phyloP scores from a whole-genome alignment of 2,888 invertebrate species.

The Caenorhabditis angaria region DNA sequence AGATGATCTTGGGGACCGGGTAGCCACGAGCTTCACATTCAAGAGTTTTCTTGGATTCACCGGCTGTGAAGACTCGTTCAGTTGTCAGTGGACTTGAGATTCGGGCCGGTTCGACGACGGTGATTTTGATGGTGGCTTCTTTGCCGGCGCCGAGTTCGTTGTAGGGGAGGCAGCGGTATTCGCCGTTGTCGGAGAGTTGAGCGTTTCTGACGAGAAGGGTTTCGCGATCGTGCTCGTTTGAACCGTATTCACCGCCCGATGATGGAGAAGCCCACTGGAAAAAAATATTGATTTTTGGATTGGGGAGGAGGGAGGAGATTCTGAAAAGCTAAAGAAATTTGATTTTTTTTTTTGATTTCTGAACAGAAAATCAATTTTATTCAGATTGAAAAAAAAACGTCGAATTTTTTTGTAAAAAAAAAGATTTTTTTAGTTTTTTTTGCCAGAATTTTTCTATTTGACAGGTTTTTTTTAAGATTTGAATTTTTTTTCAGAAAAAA shows the following conservation, averaged over 20 bases:
- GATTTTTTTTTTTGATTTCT: too few relatives aligned
- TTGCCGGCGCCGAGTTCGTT: slow-evolving; percentile 86
- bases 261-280: slow-evolving; percentile 46
- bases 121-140: slow-evolving; percentile 79
- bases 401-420: too few relatives aligned
- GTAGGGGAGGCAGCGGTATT: slow-evolving; percentile 87
- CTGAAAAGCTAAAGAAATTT: too few relatives aligned
- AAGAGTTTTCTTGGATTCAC: slow-evolving; percentile 51
- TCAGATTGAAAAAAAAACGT: too few relatives aligned
- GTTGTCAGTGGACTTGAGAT: slow-evolving; percentile 60
- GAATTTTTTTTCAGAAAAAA: too few relatives aligned
- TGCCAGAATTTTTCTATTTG: too few relatives aligned
- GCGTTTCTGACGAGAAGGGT: slow-evolving; percentile 77
- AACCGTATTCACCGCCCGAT: slow-evolving; percentile 48
- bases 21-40: slow-evolving; percentile 68
- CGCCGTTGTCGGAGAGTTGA: slow-evolving; percentile 85
- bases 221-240: slow-evolving; percentile 46
- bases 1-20: slow-evolving; percentile 62
- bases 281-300: slow-evolving; percentile 1
- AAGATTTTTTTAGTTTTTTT: too few relatives aligned
- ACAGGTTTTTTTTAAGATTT: too few relatives aligned
- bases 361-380: too few relatives aligned
- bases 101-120: slow-evolving; percentile 74
- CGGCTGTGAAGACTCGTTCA: slow-evolving; percentile 53
- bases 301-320: too few relatives aligned